Evolutionary conservation across 2,888 invertebrate genomes (phyloP).

Genomic region (Lasioglossum pauxillum): DNA sequence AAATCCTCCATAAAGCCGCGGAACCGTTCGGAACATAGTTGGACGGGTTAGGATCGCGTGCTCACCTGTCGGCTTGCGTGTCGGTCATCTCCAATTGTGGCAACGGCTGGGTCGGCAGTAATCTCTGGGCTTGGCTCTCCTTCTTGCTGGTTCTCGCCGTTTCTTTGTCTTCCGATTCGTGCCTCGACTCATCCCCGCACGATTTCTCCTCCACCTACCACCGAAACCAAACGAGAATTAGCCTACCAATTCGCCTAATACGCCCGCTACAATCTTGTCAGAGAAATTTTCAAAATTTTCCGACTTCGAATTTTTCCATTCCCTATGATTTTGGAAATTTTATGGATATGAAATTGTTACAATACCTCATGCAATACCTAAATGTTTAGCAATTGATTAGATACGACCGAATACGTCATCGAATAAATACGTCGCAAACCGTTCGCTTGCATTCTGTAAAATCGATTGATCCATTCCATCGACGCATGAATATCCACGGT

Average conservation of each 20-base stretch:
- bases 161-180: conserved; percentile 1
- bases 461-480: neutral
- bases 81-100: conserved; percentile 63
- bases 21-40: conserved; percentile 7
- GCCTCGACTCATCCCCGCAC: conserved; percentile 2
- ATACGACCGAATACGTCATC: too few species aligned
- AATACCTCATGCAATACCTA: too few species aligned
- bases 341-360: too few species aligned
- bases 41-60: conserved; percentile 41
- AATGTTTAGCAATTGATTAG: too few species aligned
- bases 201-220: conserved; percentile 57
- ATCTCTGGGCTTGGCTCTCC: conserved; percentile 52
- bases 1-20: conserved; percentile 30
- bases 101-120: conserved; percentile 56
- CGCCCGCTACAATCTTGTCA: too few species aligned
- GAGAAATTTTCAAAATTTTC: neutral
- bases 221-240: neutral
- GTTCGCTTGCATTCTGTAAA: neutral
- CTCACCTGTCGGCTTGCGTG: conserved; percentile 71
- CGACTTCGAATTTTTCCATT: too few species aligned
- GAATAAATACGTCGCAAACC: neutral
- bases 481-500: neutral
- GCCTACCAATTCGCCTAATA: neutral
- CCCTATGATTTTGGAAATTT: too few species aligned
- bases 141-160: neutral